These are phyloP conservation scores for Thecophora atra DNA, from an alignment of 2,888 invertebrate genomes.

Conservation along the genomic window DNA sequence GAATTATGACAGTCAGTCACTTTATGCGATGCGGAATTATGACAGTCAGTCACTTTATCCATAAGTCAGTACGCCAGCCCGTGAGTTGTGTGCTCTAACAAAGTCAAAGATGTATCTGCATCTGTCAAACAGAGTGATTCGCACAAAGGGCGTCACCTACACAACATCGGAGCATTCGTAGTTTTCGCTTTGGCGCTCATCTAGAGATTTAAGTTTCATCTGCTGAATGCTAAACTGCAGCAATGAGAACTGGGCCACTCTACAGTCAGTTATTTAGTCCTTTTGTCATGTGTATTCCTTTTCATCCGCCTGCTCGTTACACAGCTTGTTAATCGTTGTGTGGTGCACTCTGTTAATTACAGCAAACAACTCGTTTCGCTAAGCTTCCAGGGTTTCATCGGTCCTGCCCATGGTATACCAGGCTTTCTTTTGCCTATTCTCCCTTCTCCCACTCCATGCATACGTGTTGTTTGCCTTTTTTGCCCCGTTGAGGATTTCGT, in stretches of 20 bases:
- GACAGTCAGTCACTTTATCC: no score
- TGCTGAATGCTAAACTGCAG: constrained; percentile 9
- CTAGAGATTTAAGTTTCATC: neutral
- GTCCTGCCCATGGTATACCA: no score
- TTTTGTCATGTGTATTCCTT: neutral
- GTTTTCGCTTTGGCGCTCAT: neutral
- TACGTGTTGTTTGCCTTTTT: constrained; percentile 27
- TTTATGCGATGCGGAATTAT: no score
- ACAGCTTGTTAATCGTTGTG: constrained; percentile 30
- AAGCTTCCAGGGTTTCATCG: no score
- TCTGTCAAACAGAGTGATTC: neutral
- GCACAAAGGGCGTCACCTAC: neutral
- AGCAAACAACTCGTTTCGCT: constrained; percentile 37
- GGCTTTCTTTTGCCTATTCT: no score
- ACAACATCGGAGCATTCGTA: neutral
- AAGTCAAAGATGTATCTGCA: neutral
- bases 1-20: no score
- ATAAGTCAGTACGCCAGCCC: no score
- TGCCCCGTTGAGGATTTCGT: constrained; percentile 16
- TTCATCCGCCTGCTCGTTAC: constrained; percentile 2
- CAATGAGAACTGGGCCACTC: constrained; percentile 19
- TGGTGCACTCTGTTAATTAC: constrained; percentile 41
- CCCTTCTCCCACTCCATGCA: neutral
- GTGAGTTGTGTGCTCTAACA: neutral
- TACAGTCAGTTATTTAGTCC: neutral